These are phyloP conservation scores for Drosophila trichaetosa DNA, from an alignment of 2,888 invertebrate species.

Conservation along the genomic window DNA sequence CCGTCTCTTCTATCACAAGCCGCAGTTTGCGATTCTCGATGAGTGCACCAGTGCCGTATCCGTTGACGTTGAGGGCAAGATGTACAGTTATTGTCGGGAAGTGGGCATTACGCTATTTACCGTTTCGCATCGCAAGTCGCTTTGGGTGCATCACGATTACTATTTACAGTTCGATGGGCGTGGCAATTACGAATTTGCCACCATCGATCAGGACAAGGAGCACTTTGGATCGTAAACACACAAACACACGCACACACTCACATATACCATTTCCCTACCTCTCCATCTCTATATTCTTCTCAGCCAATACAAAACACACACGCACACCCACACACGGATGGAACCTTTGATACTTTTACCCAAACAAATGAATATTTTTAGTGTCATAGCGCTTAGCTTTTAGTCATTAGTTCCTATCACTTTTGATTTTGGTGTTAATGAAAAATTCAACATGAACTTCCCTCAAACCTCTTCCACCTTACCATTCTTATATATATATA, in stretches of 20 bases:
- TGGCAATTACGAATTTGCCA: conserved; percentile 94
- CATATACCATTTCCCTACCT: background rate
- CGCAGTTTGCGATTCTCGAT: conserved; percentile 99
- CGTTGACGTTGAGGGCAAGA: conserved; percentile 98
- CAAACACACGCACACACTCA: background rate
- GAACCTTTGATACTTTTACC: conserved; percentile 22
- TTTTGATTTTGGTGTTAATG: conserved; percentile 1
- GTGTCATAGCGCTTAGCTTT: conserved; percentile 12
- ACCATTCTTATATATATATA: conserved; percentile 6
- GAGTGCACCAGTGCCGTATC: conserved; percentile 99
- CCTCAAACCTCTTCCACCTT: background rate
- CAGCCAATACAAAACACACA: background rate
- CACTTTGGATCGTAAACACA: conserved; percentile 95
- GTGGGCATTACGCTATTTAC: conserved; percentile 96
- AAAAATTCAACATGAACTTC: background rate
- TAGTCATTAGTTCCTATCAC: background rate
- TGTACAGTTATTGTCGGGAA: conserved; percentile 97
- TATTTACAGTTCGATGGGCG: conserved; percentile 98
- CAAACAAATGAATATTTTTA: background rate
- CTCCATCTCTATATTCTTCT: background rate
- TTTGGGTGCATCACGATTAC: conserved; percentile 99
- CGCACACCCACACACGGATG: background rate
- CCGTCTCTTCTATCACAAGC: conserved; percentile 97
- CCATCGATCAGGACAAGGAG: conserved; percentile 93
- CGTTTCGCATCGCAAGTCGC: conserved; percentile 97